Evolutionary conservation across 2,797 vertebrate genomes (phyloP), one percentile per base, ranked within the genome.

Genomic region (Sylvia borin): DNA sequence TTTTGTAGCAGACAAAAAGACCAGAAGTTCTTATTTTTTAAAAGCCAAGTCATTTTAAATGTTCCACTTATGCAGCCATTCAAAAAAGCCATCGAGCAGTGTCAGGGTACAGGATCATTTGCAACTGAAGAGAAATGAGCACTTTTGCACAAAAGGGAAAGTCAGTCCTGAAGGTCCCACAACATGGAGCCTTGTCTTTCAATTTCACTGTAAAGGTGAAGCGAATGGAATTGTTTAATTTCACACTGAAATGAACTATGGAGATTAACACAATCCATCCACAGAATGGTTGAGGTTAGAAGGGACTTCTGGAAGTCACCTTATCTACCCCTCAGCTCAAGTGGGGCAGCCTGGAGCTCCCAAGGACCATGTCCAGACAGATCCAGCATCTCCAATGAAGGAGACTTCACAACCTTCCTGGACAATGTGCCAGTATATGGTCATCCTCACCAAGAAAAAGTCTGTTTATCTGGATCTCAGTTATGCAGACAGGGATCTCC

Each of bases 11-110:
- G 50, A 54, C 20, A 64, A 71, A 70, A 50, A 64, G 8, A 8
- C 20, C 31, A 9, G 14, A 62, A 74, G 22, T 57, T 55, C 2
- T 65, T 42, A 17, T 58, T 57, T 34, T 88, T 73, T 81, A 88
- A 12, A 70, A 75, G 32, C 29, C 11, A 50, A 71, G 12, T 45
- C 0, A 42, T 70, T 84, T 42, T 27, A 34, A 38, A 55, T n/a
- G 22, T 64, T 31, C 31, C 1, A 2, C 14, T 60, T 54, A 5
- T 0, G 4, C 12, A 5, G 53, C 29, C 27, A 36, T 31, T 18
- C 60, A 67, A 90, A 90, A 58, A 18, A 64, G 29, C 51, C 50
- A 29, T 45, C 16, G 10, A 16, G 31, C 31, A 87, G 13, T 4
- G 25, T 27, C 9, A 25, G 11, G 43, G 9, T 25, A 26, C 25